Evolutionary conservation across 2,113 vertebrate genomes (phyloP), one percentile per base, ranked within the genome.

Genomic region (Lipophrys pholis): DNA sequence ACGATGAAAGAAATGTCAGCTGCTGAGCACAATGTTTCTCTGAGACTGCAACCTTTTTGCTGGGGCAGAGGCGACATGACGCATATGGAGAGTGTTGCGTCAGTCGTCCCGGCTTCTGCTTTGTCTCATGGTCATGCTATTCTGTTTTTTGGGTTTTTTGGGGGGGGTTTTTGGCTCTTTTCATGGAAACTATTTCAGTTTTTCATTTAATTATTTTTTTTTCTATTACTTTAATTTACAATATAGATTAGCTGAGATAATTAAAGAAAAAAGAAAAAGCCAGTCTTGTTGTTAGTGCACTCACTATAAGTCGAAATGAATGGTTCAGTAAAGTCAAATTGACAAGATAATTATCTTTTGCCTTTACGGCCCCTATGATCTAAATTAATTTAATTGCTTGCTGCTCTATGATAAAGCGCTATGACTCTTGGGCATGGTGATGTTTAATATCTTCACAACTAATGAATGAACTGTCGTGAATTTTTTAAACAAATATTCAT

Each of bases 1-100:
- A 53, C 43, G 60, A 69, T 41, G 42, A 68, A 75, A 63, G 64
- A 85, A 84, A 86, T 78, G 78, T 79, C 76, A 85, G 54, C 68
- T 62, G 60, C 77, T 73, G 71, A 73, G 73, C 42, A 5, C 56
- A 50, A 59, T 15, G 41, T 79, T 74, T 76, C 14, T 62, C 54
- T 39, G 17, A 48, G 30, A 59, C 40, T 56, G 40, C 56, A 57
- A 78, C 80, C 80, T 86, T 82, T 82, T 58, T 49, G 14, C 17
- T 55, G 64, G 17, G 35, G 59, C 12, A 15, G 49, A 49, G 54
- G 51, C 49, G n/a, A 14, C 9, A 6, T 8, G 5, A 41, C 21
- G 45, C 16, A 38, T 41, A 57, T 49, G 40, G 51, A 54, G 41
- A 50, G 1, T 6, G 11, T 14, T 17, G 63, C 48, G 14, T 65